Base-by-base conservation (phyloP, 1,140 invertebrate genomes). In the Drosophila bocqueti region DNA sequence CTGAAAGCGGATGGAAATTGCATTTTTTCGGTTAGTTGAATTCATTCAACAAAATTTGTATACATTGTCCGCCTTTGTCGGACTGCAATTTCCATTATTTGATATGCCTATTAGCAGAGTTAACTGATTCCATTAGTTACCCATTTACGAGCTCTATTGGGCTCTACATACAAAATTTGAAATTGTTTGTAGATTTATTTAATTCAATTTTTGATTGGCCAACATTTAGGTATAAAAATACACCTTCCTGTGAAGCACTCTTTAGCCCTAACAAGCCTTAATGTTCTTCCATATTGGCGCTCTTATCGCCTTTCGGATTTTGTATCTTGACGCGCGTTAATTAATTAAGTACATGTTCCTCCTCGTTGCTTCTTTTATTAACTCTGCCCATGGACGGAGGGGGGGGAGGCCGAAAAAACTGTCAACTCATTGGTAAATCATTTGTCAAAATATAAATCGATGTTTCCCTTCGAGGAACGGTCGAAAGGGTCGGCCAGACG, bases 401-500 rank as follows among this genome's bases (percentile, higher is more conserved):
- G 42, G 8, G 18, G 45, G 46, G 34, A 47, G 21, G 29, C 55
- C 45, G 38, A 47, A 62, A 85, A 89, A 79, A 81, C 60, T 89
- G 85, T 89, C 85, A 89, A 89, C 81, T 89, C 85, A 89, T 90
- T 90, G 77, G 77, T 76, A 71, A 74, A 85, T 89, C 85, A 89
- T 89, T 89, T 89, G 85, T 89, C 85, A 89, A 89, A 90, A 89
- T 89, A 90, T 90, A 87, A 87, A 89, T 84, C 84, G 84, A 86
- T 75, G 72, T 65, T 72, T 76, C 67, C 68, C 38, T 65, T 55
- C 66, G 49, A 15, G 24, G 64, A 50, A 69, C 42, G 52, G 34
- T 15, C 54, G 26, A 58, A 42, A 31, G 64, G 69, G 63, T 69
- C 45, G 49, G 54, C 55, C 68, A 63, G 42, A 58, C 59, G 15